phyloP scores from a whole-genome alignment of 2,797 vertebrate species.

The Pangasius macronema region DNA sequence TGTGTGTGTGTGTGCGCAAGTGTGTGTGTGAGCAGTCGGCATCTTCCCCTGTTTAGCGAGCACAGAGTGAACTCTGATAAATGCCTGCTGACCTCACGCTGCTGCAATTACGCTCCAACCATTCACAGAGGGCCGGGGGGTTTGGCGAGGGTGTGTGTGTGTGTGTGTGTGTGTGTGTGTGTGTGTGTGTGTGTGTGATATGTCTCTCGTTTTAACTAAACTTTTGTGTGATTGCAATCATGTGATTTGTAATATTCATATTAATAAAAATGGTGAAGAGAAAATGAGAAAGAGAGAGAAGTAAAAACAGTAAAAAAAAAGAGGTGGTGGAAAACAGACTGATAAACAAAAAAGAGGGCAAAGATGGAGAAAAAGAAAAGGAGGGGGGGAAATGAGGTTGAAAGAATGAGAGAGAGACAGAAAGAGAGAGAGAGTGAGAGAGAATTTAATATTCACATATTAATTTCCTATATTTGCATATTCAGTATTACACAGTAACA shows the following conservation, averaged over 20 bases:
- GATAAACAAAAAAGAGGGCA: too few species aligned
- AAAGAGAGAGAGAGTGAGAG: too few species aligned
- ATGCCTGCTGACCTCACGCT: constrained; percentile 99
- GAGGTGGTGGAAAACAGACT: too few species aligned
- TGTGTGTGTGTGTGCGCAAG: constrained; percentile 54
- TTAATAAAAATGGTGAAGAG: constrained; percentile 70
- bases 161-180: not conserved
- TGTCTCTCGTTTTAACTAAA: not conserved
- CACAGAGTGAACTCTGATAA: constrained; percentile 85
- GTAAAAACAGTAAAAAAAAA: too few species aligned
- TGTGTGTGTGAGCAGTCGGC: constrained; percentile 61
- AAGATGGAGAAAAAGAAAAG: too few species aligned
- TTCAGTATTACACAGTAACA: too few species aligned
- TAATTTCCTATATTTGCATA: too few species aligned
- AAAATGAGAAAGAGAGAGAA: not conserved
- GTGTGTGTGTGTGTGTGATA: not conserved
- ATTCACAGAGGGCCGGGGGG: constrained; percentile 75
- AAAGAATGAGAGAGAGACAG: too few species aligned
- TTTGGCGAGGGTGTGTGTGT: not conserved
- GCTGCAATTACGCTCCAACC: constrained; percentile 98
- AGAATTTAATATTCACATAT: too few species aligned
- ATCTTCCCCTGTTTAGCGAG: constrained; percentile 84
- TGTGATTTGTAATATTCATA: not conserved
- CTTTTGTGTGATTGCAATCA: constrained; percentile 65
- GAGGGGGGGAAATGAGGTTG: too few species aligned